Conservation (phyloP, 2,888 invertebrate genomes). For the Stenolophus ochropezus region DNA sequence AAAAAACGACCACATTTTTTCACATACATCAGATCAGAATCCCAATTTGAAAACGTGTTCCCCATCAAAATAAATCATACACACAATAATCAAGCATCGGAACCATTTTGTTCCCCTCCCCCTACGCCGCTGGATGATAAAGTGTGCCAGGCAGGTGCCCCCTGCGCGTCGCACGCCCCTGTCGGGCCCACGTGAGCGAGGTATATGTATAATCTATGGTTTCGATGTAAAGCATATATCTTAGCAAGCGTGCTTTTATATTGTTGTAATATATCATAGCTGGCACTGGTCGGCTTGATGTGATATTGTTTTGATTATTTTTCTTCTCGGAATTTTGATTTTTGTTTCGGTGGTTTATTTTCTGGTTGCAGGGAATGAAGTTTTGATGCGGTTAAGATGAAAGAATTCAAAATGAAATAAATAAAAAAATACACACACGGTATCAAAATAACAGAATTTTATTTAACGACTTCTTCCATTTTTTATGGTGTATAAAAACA, state of each 20-base stretch:
- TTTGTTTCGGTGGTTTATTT: slow-evolving; percentile 34
- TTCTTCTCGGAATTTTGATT: slow-evolving; percentile 44
- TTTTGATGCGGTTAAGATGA: slow-evolving; percentile 20
- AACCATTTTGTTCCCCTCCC: slow-evolving; percentile 40
- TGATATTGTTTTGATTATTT: slow-evolving; percentile 48
- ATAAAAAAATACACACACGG: too few relatives aligned
- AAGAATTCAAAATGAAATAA: background rate
- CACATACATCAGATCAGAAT: slow-evolving; percentile 44
- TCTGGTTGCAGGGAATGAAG: slow-evolving; percentile 25
- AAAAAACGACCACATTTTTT: slow-evolving; percentile 53
- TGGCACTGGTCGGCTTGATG: slow-evolving; percentile 40
- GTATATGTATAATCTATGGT: slow-evolving; percentile 49
- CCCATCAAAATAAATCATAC: slow-evolving; percentile 48
- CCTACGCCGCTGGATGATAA: slow-evolving; percentile 36
- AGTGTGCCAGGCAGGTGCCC: slow-evolving; percentile 47
- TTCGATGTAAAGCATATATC: slow-evolving; percentile 51
- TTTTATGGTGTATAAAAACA: too few relatives aligned
- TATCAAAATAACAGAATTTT: too few relatives aligned
- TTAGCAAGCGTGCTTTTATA: slow-evolving; percentile 43
- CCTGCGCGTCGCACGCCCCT: slow-evolving; percentile 17
- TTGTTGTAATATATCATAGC: slow-evolving; percentile 49
- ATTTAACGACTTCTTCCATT: too few relatives aligned
- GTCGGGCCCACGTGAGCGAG: slow-evolving; percentile 17
- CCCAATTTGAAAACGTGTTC: slow-evolving; percentile 49
- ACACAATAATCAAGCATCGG: slow-evolving; percentile 46